Base-by-base conservation (phyloP, 2,888 invertebrate species). In the Macrophya alboannulata region DNA sequence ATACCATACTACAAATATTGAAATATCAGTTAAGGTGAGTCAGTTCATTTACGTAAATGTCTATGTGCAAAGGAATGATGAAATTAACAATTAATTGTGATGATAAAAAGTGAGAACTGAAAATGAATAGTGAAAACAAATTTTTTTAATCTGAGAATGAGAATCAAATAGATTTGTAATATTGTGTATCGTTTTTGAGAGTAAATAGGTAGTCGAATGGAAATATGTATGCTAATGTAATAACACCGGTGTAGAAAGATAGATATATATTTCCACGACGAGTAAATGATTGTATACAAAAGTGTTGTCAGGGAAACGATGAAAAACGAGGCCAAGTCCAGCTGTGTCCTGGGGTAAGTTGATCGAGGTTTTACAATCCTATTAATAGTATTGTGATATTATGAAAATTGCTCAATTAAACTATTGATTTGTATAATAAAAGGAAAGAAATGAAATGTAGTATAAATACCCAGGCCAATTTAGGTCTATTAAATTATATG, bases 271-370 rank as follows among this genome's bases (percentile, higher is more conserved):
- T 59, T 31, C 10, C 43, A 15, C 21, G 6, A 81, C 10, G 15
- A 45, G 43, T 59, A 81, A 43, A 81, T 12, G 21, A 43, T 81
- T 81, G 59, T 81, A 12, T 59, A 81, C 81, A 81, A 62, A 31
- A 62, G 62, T 81, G 81, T 81, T 43, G 81, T 45, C 62, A 81
- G 17, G 81, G 81, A 37, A 81, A 81, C 81, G 59, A 81, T 77
- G 62, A 81, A 81, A 81, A 81, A 81, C 62, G 43, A 81, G 81
- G 81, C 43, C 81, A 62, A 81, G 81, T 81, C 43, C 81, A n/a
- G 51, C 17, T 40, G 37, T 43, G 81, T 43, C 74, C n/a, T 40
- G 40, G 62, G 81, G 81, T 81, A 81, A 25, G 81, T 81, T 81
- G 59, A 81, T 81, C 81, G 43, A 43, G 21, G 62, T 81, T 81